phyloP scores from a whole-genome alignment of 2,797 vertebrate genomes.

The Sitta carolinensis region DNA sequence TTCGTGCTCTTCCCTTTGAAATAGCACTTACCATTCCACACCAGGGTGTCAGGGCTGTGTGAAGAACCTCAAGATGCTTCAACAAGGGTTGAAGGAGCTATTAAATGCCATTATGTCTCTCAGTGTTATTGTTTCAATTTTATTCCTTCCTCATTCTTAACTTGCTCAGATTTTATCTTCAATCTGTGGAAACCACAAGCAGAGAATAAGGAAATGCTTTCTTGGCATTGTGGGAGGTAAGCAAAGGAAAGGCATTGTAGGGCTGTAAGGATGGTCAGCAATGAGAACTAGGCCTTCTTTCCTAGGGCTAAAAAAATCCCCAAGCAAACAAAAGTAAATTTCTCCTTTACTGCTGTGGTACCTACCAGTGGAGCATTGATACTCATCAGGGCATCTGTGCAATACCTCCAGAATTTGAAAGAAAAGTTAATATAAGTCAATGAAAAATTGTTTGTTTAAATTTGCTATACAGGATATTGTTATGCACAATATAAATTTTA shows the following conservation, averaged over 20 bases:
- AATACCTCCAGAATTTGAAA: neutral
- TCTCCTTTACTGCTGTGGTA: neutral
- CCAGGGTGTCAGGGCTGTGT: neutral
- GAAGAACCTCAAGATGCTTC: neutral
- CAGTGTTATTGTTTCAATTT: neutral
- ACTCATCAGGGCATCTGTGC: neutral
- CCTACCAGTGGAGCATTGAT: neutral
- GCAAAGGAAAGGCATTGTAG: neutral
- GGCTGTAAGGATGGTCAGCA: neutral
- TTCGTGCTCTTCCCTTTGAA: neutral
- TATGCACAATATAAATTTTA: neutral
- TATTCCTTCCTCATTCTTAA: neutral
- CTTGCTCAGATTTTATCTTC: neutral
- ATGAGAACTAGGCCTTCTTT: neutral
- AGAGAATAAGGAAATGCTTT: neutral
- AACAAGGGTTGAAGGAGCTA: neutral
- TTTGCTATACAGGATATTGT: neutral
- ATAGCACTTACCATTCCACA: neutral
- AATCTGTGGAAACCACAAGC: neutral
- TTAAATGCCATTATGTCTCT: neutral
- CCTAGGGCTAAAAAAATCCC: neutral
- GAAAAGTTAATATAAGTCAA: neutral
- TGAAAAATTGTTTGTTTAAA: neutral
- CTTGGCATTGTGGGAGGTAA: neutral
- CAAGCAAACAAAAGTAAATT: neutral